These are phyloP conservation scores for Drosophila rubida DNA, from an alignment of 2,888 invertebrate genomes.

Conservation along the genomic window DNA sequence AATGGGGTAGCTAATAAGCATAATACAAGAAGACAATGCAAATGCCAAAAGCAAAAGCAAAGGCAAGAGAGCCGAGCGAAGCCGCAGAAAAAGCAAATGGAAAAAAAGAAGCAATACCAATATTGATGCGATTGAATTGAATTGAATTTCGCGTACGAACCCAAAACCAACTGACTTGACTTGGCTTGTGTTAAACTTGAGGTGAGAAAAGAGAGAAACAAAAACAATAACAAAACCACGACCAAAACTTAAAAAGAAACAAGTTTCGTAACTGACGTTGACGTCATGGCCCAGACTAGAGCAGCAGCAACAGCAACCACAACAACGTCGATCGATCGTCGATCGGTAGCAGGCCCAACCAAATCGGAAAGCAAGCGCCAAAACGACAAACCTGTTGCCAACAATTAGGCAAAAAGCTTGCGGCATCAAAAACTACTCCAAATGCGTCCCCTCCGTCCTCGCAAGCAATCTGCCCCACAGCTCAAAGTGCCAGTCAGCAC, in stretches of 20 bases:
- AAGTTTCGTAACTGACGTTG: conserved; percentile 81
- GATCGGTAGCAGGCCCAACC: conserved; percentile 26
- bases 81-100: conserved; percentile 52
- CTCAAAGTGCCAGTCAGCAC: conserved; percentile 46
- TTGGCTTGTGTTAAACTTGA: conserved; percentile 14
- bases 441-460: conserved; percentile 48
- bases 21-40: conserved; percentile 60
- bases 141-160: conserved; percentile 73
- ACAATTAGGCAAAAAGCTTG: conserved; percentile 74
- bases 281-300: conserved; percentile 73
- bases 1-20: conserved; percentile 52
- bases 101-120: conserved; percentile 31
- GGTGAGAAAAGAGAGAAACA: conserved; percentile 37
- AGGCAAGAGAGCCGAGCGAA: conserved; percentile 31
- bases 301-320: conserved; percentile 15
- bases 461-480: conserved; percentile 1
- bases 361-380: conserved; percentile 50
- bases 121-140: conserved; percentile 74
- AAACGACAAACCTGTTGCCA: conserved; percentile 71
- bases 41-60: conserved; percentile 46
- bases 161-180: conserved; percentile 28
- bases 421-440: conserved; percentile 72
- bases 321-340: not conserved
- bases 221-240: conserved; percentile 28
- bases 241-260: conserved; percentile 69